Evolutionary conservation across 2,797 vertebrate genomes (phyloP), one percentile per base, ranked within the genome.

Genomic region (Lepilemur ruficaudatus): DNA sequence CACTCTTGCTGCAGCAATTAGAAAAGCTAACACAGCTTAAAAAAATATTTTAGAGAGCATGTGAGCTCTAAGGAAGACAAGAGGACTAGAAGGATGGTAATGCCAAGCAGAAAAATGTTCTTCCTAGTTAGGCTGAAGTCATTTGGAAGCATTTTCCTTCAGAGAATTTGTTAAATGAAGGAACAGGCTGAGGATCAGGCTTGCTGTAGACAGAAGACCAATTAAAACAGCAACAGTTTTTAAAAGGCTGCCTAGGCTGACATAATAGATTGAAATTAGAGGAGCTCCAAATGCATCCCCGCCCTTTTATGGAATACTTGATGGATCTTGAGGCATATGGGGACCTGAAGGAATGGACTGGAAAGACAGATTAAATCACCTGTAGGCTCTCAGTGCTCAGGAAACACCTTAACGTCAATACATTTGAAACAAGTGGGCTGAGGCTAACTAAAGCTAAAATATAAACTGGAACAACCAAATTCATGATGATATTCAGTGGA

Each of bases 401-500:
- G 20, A 79, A 79, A 28, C 3, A 12, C 20, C 63, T 38, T 35
- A 30, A 8, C 20, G 4, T 85, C 32, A 57, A 7, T 28, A 81
- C 12, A n/a, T 32, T 30, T 12, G 63, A 80, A 63, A 50, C 17
- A 32, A 12, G 22, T 13, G 46, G 14, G 7, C 61, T 83, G 70
- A 52, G 32, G 59, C 69, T 38, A 43, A 17, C n/a, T 43, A 73
- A 46, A n/a, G 43, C 25, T 46, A 9, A n/a, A 70, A 41, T 80
- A 25, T 28, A 23, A 46, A 13, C 6, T 30, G 9, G 18, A 43
- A 15, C 28, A 32, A 4, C 7, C 28, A 50, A 63, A 14, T 41
- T 57, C 59, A 18, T 7, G 2, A 12, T 9, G 1, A 0, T 9
- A 9, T 11, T n/a, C 38, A 48, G 28, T 12, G 25, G 35, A 43